Percentiles rank a stretch among this genome's conserved stretches.
These are phyloP conservation scores for Gastrophryne carolinensis DNA, from an alignment of 2,797 vertebrate genomes.

Conservation along the genomic window DNA sequence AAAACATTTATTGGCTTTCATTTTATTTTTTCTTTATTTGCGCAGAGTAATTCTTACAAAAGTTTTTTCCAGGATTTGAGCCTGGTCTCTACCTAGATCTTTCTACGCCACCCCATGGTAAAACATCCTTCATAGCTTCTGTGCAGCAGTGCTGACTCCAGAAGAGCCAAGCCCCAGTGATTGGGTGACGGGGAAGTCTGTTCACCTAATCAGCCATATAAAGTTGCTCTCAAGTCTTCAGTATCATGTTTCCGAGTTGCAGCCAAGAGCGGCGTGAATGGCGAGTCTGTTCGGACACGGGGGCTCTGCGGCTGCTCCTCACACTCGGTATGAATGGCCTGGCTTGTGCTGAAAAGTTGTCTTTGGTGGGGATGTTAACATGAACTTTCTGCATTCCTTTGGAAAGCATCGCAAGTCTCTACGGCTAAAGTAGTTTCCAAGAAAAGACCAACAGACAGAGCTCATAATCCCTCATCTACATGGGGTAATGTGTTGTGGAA, in stretches of 20 bases:
- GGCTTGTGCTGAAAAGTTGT: constrained; percentile 19
- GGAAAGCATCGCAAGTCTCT: neutral
- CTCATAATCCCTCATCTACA: too few species aligned
- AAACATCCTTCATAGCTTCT: too few species aligned
- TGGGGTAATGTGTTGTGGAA: too few species aligned
- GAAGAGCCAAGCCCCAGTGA: neutral
- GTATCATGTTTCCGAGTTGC: constrained; percentile 12
- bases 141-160: neutral
- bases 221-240: neutral
- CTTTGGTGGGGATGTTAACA: constrained; percentile 15
- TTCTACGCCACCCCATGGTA: too few species aligned
- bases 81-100: too few species aligned
- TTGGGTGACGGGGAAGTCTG: constrained; percentile 2
- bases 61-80: too few species aligned
- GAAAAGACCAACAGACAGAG: too few species aligned
- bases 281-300: constrained; percentile 7
- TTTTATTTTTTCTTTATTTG: too few species aligned
- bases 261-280: constrained; percentile 34
- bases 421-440: neutral
- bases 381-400: neutral
- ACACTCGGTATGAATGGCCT: neutral
- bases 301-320: neutral
- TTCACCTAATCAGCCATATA: constrained; percentile 22
- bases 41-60: too few species aligned
- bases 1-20: too few species aligned